phyloP scores from a whole-genome alignment of 1,140 invertebrate genomes.

The Formica selysi region DNA sequence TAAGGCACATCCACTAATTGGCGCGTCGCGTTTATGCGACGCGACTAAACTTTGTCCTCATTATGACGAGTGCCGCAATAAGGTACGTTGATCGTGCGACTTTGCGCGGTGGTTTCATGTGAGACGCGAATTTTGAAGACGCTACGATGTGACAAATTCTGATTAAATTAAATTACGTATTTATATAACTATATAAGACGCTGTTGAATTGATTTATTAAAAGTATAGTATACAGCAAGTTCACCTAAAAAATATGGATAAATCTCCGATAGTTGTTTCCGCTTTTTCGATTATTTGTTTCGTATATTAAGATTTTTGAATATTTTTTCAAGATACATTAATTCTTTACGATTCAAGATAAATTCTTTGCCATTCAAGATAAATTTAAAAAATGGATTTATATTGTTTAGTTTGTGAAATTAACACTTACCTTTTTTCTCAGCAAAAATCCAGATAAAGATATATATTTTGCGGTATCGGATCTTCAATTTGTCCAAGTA shows the following conservation, averaged over 20 bases:
- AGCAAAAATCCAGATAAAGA: not conserved
- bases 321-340: not conserved
- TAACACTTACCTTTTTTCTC: not conserved
- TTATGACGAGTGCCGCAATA: conserved; percentile 18
- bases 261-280: not conserved
- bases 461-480: not conserved
- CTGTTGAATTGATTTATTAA: not conserved
- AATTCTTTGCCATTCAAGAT: not conserved
- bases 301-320: not conserved
- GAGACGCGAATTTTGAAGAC: not conserved
- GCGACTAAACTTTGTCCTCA: conserved; percentile 22
- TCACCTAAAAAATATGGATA: no score
- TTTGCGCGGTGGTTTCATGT: not conserved
- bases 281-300: not conserved
- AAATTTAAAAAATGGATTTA: not conserved
- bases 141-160: not conserved
- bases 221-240: not conserved
- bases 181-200: not conserved
- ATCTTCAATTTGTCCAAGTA: not conserved
- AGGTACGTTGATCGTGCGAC: not conserved
- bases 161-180: conserved; percentile 5
- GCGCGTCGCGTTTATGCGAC: conserved; percentile 31
- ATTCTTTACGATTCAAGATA: not conserved
- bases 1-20: conserved; percentile 48
- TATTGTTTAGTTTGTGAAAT: not conserved